Base-by-base conservation (phyloP, 92 coral and sea anemone species). In the Siderastrea siderea region DNA sequence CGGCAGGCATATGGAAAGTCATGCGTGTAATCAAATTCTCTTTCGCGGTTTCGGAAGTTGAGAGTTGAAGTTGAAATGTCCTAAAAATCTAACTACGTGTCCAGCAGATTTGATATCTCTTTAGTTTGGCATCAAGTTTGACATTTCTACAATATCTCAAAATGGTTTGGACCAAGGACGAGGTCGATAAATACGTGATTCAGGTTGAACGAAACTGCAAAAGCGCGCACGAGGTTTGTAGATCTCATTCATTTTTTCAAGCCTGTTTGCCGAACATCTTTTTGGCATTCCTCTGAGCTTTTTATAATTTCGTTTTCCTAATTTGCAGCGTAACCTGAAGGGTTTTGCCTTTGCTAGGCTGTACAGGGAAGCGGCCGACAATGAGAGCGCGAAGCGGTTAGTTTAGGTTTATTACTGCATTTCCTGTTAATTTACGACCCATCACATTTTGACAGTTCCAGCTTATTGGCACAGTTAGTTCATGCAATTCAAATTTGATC, bases 281-380 rank as follows among this genome's bases (percentile, higher is more conserved):
- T 7, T 4, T 53, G 6, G 74, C 69, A 44, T 12, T 53, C 1
- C 2, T 38, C 19, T 62, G 47, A 10, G 63, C 3, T 38, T 53
- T 70, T 72, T 1, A 62, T 47, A 9, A 6, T 81, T 72, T 52
- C 7, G 7, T 74, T 52, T 77, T 47, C 83, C 50, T 75, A 17
- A n/a, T n/a, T 81, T 88, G 38, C 90, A 98, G 99, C 92, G 89
- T 89, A 94, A 94, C 74, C 88, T 94, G 51, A 98, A 98, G 75
- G 96, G 99, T 9, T 93, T 94, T 77, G 95, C 98, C 19, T 96
- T 98, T 81, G 98, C 99, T n/a, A 93, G 91, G 71, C 89, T 98
- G 67, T 98, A 91, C 80, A 91, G 92, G 68, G 97, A 96, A 81
- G 99, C 96, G 14, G 84, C 92, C 16, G 98, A 95, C 80, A 77